phyloP scores from a whole-genome alignment of 2,113 vertebrate genomes.

The Lasiurus borealis region DNA sequence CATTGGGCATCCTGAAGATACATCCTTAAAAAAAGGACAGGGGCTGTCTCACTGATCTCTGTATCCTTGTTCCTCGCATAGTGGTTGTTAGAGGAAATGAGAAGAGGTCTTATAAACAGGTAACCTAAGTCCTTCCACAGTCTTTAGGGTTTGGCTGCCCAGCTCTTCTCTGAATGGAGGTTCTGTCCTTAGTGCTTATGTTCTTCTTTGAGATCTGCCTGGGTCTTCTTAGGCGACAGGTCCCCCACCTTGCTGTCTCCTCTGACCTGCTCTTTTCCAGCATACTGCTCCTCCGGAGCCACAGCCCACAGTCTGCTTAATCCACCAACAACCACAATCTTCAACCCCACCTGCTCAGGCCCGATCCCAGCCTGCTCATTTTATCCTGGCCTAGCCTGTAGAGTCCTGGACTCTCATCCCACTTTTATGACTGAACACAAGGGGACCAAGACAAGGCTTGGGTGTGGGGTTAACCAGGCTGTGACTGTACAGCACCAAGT shows the following conservation, averaged over 20 bases:
- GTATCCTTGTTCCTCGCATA: neutral
- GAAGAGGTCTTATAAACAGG: neutral
- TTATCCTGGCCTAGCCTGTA: neutral
- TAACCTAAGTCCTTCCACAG: neutral
- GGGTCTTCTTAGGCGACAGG: neutral
- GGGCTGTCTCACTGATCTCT: neutral
- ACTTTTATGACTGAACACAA: neutral
- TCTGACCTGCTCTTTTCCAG: neutral
- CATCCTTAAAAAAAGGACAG: neutral
- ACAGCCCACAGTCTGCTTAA: neutral
- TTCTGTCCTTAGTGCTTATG: neutral
- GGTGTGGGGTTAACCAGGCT: neutral
- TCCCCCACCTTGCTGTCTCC: no score
- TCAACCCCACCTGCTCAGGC: neutral
- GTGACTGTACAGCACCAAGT: neutral
- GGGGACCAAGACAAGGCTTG: neutral
- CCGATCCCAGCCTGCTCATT: neutral
- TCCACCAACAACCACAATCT: neutral
- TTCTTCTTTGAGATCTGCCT: neutral
- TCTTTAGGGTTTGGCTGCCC: neutral
- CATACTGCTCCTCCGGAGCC: neutral
- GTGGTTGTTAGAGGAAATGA: neutral
- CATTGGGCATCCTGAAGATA: neutral
- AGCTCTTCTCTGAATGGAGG: neutral
- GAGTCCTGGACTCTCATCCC: neutral